Evolutionary conservation across 2,888 invertebrate genomes (phyloP), one percentile per base, ranked within the genome.

Genomic region (Melinaea marsaeus): DNA sequence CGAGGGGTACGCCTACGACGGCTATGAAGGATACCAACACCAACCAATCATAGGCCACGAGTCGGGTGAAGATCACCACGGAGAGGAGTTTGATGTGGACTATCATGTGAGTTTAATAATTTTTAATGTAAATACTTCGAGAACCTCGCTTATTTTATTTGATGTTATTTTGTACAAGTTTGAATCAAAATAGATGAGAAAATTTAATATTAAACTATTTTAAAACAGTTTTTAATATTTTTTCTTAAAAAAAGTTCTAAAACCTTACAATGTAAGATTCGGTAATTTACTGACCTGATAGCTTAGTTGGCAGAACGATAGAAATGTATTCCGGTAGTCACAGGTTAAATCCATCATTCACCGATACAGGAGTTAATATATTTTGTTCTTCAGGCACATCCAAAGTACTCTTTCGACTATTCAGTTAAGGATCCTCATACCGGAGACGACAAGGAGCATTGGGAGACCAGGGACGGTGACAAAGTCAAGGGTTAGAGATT

Each of bases 391-490:
- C 84, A 92, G 92, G 90, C 91, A 60, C 91, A 92, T 70, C 92
- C 92, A 1, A 92, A 92, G 77, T 92, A 92, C 75, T 79, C 91
- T 0, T 92, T 92, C 84, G 92, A 92, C 79, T 92, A 92, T 72
- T 91, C 92, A 2, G 92, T 92, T 35, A 92, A 92, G 74, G 92
- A 92, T 74, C 92, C 92, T 1, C 92, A 92, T 78, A 92, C 92
- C 2, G 92, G 92, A 1, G 92, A 92, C 72, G 84, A 92, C 62
- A 92, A 92, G 73, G 91, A 92, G 63, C 92, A 92, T 68, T 91
- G 92, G 86, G 93, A 93, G 82, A 92, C 93, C 72, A 88, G 93
- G 51, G 92, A 93, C 65, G 93, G 93, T 0, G 93, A 93, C 78
- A 88, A 91, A 74, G 93, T 93, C 47, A 93, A 93, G 81, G 91